Evolutionary conservation across 2,113 vertebrate species (phyloP).

Genomic region (Clarias batrachus): DNA sequence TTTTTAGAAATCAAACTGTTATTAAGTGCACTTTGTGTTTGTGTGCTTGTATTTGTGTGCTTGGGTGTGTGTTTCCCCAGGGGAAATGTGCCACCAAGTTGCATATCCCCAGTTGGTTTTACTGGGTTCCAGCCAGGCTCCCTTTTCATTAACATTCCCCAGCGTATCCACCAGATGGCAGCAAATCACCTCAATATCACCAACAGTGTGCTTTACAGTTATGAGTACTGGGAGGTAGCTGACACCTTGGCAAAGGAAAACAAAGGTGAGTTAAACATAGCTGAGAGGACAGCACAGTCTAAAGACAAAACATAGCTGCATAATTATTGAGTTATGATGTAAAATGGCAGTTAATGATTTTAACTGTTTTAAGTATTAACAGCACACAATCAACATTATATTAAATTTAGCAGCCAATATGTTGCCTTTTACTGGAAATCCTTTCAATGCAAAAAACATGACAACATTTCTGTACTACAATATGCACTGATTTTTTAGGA

Average conservation of each 20-base stretch:
- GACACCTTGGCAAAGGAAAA: constrained; percentile 96
- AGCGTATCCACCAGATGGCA: constrained; percentile 99
- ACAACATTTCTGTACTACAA: background rate
- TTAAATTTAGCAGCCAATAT: background rate
- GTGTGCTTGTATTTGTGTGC: constrained; percentile 30
- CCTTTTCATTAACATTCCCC: constrained; percentile 90
- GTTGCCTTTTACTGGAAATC: background rate
- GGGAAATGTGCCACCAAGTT: constrained; percentile 76
- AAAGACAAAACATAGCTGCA: background rate
- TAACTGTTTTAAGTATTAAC: background rate
- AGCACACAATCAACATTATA: background rate
- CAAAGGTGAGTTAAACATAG: constrained; percentile 75
- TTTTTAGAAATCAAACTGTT: background rate
- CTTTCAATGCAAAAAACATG: background rate
- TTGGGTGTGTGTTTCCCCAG: constrained; percentile 66
- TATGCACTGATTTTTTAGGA: background rate
- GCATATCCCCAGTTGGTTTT: constrained; percentile 80
- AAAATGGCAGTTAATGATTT: background rate
- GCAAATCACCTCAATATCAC: constrained; percentile 98
- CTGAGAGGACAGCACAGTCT: background rate
- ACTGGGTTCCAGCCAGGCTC: constrained; percentile 80
- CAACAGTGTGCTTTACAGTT: constrained; percentile 97
- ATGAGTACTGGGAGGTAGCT: constrained; percentile 98
- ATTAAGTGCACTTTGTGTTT: background rate
- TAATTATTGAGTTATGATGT: background rate